These are phyloP conservation scores for Cercopithecus neglectus DNA, from an alignment of 2,797 vertebrate genomes.

Conservation along the genomic window DNA sequence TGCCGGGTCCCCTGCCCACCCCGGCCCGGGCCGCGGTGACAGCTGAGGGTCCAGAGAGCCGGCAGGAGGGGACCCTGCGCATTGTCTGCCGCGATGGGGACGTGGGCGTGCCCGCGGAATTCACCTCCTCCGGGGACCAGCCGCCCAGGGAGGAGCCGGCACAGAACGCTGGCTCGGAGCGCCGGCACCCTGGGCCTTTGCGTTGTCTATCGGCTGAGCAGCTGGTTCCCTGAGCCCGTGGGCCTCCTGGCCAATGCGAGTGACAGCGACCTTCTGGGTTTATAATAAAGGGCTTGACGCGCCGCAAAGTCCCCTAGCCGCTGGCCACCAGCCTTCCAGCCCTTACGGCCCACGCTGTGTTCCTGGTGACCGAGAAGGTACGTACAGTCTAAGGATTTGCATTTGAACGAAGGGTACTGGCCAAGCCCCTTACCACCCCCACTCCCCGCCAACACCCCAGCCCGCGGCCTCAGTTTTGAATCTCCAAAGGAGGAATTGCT, in stretches of 20 bases:
- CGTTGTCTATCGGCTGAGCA: not conserved
- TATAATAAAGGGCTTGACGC: not conserved
- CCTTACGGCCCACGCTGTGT: not conserved
- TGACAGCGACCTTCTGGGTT: not conserved
- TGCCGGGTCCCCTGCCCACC: not conserved
- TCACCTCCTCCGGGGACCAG: not conserved
- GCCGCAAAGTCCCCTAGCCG: not conserved
- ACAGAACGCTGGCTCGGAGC: not conserved
- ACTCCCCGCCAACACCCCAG: not conserved
- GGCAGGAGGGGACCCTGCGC: not conserved
- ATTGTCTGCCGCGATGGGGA: not conserved
- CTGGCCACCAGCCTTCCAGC: not conserved
- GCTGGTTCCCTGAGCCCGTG: not conserved
- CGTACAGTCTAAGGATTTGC: not conserved
- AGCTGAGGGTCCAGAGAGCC: not conserved
- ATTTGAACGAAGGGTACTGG: not conserved
- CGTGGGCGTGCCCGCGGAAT: conserved; percentile 36
- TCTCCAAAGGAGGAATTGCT: not conserved
- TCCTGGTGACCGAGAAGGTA: not conserved
- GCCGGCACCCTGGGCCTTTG: not conserved
- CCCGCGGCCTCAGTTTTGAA: not conserved
- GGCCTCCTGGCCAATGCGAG: not conserved
- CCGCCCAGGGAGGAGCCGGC: not conserved
- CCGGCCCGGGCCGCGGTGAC: not conserved
- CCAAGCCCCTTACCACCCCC: not conserved